Base-by-base conservation (phyloP, 2,797 vertebrate genomes). In the Pyrocephalus nanus region DNA sequence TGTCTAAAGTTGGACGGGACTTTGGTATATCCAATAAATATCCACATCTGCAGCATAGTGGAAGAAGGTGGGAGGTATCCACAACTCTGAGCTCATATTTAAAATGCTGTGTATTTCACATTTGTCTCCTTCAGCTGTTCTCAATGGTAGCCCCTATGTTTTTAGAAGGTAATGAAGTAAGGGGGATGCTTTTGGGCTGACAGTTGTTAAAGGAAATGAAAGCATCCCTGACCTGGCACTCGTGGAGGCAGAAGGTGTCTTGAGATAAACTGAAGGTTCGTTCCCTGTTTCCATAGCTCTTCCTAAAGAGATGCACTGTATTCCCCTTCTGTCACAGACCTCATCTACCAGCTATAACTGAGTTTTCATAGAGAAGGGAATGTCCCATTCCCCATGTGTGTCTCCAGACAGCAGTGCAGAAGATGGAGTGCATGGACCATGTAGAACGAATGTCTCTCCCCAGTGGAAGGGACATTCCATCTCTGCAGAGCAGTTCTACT, bases 361-460 rank as follows among this genome's bases (percentile, higher is more conserved):
- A 9, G 12, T 51, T 79, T 36, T 43, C 53, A 6, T 51, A 18
- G 55, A 9, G 36, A 30, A 51, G 30, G 53, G 48, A 23, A 50
- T 34, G 17, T 45, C 42, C 57, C 42, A 2, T 69, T 64, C 55
- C 32, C 23, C 12, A 1, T 4, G 2, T 14, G 4, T 2, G 5
- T 22, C 25, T 62, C 22, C 13, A 54, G 51, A 9, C 16, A 42
- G 32, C 42, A 50, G 13, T 9, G 27, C 17, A 60, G 38, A 21
- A 55, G 12, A 19, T 0, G 0, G 14, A n/a, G 18, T 17, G 4
- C 19, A 4, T 22, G 58, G 58, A 14, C 17, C 3, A 0, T 3
- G 14, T 22, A 9, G 34, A 32, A 43, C 25, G n/a, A 74, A 50
- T 6, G 2, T 38, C 66, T 61, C 15, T 73, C 61, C 38, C 19